Conservation (phyloP, 2,888 invertebrate species). For the Cotesia congregata region DNA sequence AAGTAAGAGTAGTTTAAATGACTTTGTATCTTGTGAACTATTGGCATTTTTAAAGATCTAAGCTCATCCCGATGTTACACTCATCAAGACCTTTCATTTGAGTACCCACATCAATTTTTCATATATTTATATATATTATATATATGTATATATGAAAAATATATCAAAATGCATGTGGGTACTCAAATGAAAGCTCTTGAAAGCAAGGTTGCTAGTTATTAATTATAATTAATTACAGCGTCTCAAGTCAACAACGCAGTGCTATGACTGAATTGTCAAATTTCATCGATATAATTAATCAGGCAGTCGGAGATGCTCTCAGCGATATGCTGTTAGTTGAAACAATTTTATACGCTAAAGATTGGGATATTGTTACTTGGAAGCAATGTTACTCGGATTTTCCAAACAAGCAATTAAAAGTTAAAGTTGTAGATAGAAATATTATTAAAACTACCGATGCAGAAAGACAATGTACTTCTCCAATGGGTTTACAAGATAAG, state of each 20-base stretch:
- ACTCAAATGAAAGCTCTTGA: no score
- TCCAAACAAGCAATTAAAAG: conserved; percentile 90
- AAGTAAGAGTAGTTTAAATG: conserved; percentile 65
- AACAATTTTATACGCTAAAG: conserved; percentile 85
- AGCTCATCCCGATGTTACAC: no score
- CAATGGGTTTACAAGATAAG: conserved; percentile 85
- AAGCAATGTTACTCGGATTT: conserved; percentile 85
- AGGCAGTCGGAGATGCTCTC: conserved; percentile 96
- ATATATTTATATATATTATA: no score
- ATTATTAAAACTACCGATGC: conserved; percentile 90
- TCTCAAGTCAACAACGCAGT: conserved; percentile 44
- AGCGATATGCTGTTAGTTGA: conserved; percentile 96
- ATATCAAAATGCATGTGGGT: no score
- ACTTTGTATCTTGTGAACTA: no score
- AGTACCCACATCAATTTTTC: no score
- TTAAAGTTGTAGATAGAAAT: conserved; percentile 88
- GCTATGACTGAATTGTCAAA: conserved; percentile 78
- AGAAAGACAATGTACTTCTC: conserved; percentile 85
- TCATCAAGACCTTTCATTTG: no score
- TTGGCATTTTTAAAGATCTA: no score
- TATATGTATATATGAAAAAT: no score
- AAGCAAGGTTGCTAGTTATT: no score
- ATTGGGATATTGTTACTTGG: conserved; percentile 88
- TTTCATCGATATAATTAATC: conserved; percentile 90
- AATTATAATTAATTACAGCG: conserved; percentile 41